These are phyloP conservation scores for Nycteola revayana DNA, from an alignment of 2,888 invertebrate genomes.

Conservation along the genomic window DNA sequence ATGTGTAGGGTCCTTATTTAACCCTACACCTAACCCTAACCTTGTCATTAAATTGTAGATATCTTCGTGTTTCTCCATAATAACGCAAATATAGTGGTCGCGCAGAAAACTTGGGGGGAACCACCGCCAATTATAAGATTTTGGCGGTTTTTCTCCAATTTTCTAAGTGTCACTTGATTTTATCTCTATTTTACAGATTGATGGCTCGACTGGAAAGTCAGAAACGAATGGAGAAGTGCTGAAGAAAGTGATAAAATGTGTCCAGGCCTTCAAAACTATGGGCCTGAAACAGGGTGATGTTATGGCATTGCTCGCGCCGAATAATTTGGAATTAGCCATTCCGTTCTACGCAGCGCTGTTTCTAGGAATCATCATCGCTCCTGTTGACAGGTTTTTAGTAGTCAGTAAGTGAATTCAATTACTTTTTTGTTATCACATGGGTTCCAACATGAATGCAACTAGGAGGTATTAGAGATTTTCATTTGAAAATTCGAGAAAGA, in stretches of 20 bases:
- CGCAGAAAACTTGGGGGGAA: no score
- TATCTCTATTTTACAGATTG: conserved; percentile 54
- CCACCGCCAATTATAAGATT: no score
- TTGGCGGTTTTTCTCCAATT: no score
- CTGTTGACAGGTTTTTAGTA: conserved; percentile 26
- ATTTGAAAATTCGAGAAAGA: no score
- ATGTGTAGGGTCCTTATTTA: no score
- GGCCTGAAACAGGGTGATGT: conserved; percentile 60
- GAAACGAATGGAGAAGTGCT: conserved; percentile 61
- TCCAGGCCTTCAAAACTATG: conserved; percentile 49
- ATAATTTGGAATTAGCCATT: conserved; percentile 59
- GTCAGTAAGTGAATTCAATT: conserved; percentile 15
- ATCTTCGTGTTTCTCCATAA: no score
- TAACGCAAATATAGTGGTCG: no score
- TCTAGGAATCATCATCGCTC: conserved; percentile 50
- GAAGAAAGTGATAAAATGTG: conserved; percentile 54
- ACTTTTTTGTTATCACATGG: no score
- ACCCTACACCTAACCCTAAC: no score
- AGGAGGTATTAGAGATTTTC: no score
- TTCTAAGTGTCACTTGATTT: no score
- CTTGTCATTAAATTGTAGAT: no score
- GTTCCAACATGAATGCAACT: background rate
- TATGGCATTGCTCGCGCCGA: conserved; percentile 62
- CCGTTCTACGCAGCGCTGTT: conserved; percentile 67
- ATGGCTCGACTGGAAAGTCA: conserved; percentile 55